Base-by-base conservation (phyloP, 2,113 vertebrate species). In the Petaurus breviceps region DNA sequence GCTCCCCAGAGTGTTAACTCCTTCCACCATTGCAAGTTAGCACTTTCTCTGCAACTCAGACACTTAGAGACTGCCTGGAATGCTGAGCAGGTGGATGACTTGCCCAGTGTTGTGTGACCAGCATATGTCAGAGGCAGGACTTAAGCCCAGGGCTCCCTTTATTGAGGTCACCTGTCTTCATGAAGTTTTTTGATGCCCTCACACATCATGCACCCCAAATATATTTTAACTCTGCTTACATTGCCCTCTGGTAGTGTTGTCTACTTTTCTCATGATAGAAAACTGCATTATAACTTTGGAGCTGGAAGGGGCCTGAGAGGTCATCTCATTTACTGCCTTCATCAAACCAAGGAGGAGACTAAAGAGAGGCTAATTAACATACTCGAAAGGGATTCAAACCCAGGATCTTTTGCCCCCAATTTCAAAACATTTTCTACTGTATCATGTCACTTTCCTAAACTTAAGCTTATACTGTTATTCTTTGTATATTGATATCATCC, bases 311-410 rank as follows among this genome's bases (percentile, higher is more conserved):
- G 77, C 6, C n/a, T 54, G 31, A 10, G 19, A 92, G 23, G 26
- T 92, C 68, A 52, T 23, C 26, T 37, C 0, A 14, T 3, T 77
- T 53, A 89, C 92, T 51, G 57, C 3, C 52, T 89, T 94, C 90
- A 84, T 50, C 93, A 92, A 93, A 89, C 1, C 52, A n/a, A 57
- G 31, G 90, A 92, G 16, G 10, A 90, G 93, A 52, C 2, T 14
- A 90, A 61, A 61, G 24, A 31, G 28, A 94, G 61, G 14, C 43
- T 91, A 95, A 92, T 23, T 46, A 61, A 95, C 53, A n/a, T 95
- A 8, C 24, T 19, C 37, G 47, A 92, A 94, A 57, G 26, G 93
- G 28, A n/a, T 91, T 91, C 46, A 96, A 95, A 52, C n/a, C 68
- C 0, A 95, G 16, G 93, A 61, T 53, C 43, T 55, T 49, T 19